Percentiles rank a stretch among this genome's conserved stretches.
Conservation (phyloP, 2,797 vertebrate genomes). For the Meda fulgida region DNA sequence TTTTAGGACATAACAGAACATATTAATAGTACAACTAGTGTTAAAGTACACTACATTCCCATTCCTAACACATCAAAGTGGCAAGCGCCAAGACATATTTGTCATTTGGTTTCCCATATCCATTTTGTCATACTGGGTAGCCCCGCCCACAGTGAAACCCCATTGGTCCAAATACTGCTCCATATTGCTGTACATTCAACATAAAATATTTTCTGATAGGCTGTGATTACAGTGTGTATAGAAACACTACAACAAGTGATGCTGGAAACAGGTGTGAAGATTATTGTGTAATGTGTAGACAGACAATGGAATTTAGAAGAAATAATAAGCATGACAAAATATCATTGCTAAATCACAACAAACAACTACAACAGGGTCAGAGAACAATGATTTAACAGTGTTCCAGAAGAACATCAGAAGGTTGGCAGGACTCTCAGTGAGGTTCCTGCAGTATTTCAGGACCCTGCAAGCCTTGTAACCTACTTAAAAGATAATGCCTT, state of each 20-base stretch:
- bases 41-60: background rate
- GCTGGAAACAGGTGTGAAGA: background rate
- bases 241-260: background rate
- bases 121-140: slow-evolving; percentile 2
- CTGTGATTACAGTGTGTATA: background rate
- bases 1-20: background rate
- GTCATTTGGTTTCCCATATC: background rate
- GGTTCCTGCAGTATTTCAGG: slow-evolving; percentile 27
- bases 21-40: background rate
- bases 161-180: background rate
- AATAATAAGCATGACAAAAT: slow-evolving; percentile 14
- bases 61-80: background rate
- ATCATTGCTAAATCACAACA: slow-evolving; percentile 10
- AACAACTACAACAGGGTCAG: slow-evolving; percentile 2
- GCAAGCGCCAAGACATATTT: background rate
- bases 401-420: slow-evolving; percentile 21
- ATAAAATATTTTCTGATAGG: background rate
- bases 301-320: slow-evolving; percentile 10
- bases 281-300: too few relatives aligned
- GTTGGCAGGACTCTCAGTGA: slow-evolving; percentile 25
- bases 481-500: slow-evolving; percentile 43
- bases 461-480: slow-evolving; percentile 50
- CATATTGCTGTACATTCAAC: background rate
- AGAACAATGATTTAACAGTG: slow-evolving; percentile 32
- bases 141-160: background rate